A percentile compares a stretch with the other conserved stretches of the same genome.
phyloP scores from a whole-genome alignment of 2,888 invertebrate genomes.

The Protula sp. region DNA sequence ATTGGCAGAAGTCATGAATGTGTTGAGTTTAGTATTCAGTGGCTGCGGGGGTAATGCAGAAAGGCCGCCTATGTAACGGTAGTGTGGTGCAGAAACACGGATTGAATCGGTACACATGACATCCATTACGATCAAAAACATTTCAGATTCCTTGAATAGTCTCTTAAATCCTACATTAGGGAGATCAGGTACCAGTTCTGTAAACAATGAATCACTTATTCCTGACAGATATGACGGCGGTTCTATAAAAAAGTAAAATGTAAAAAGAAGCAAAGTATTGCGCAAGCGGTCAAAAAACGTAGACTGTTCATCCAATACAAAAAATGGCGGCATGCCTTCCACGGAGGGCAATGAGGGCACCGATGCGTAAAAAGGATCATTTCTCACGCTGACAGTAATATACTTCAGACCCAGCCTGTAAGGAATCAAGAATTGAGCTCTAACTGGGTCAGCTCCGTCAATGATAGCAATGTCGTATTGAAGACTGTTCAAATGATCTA shows the following conservation, averaged over 20 bases:
- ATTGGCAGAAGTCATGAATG: background rate
- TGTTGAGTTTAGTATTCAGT: conserved; percentile 1
- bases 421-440: conserved; percentile 2
- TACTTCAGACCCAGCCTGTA: conserved; percentile 6
- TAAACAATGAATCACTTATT: background rate
- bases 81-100: background rate
- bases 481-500: background rate
- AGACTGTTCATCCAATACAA: background rate
- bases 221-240: too few relatives aligned
- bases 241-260: background rate
- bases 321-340: background rate
- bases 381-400: background rate
- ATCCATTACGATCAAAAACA: conserved; percentile 6
- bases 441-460: conserved; percentile 1
- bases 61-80: background rate
- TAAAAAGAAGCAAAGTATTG: background rate
- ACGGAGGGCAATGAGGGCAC: conserved; percentile 10
- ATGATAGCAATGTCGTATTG: conserved; percentile 2
- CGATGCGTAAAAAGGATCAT: background rate
- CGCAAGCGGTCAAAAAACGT: background rate
- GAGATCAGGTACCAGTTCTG: background rate
- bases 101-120: conserved; percentile 4
- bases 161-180: background rate
- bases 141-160: conserved; percentile 3
- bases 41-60: background rate